phyloP scores from a whole-genome alignment of 2,797 vertebrate genomes.

The Aulostomus chinensis region DNA sequence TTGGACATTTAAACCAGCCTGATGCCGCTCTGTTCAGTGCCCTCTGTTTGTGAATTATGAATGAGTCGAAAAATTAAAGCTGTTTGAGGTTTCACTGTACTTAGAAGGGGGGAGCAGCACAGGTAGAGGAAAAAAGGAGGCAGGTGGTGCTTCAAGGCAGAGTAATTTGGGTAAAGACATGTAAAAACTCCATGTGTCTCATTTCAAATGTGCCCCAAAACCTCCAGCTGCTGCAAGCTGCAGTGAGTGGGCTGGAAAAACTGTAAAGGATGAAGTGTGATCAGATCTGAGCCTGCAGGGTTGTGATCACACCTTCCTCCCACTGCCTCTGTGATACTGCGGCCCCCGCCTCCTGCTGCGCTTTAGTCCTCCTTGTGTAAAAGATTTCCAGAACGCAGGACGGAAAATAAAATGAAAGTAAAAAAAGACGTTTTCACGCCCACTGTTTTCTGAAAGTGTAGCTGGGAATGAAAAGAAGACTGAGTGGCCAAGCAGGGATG shows the following conservation, averaged over 20 bases:
- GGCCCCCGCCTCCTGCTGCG: slow-evolving; percentile 41
- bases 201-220: slow-evolving; percentile 29
- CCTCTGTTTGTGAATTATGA: slow-evolving; percentile 70
- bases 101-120: slow-evolving; percentile 14
- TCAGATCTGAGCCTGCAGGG: slow-evolving; percentile 39
- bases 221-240: slow-evolving; percentile 18
- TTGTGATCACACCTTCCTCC: slow-evolving; percentile 60
- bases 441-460: slow-evolving; percentile 50
- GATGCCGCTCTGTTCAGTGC: slow-evolving; percentile 48
- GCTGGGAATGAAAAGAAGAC: slow-evolving; percentile 35
- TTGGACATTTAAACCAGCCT: slow-evolving; percentile 51
- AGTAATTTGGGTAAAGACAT: no score
- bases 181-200: no score
- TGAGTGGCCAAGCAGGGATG: slow-evolving; percentile 23
- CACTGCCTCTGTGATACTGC: slow-evolving; percentile 41
- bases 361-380: slow-evolving; percentile 22
- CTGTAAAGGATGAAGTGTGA: slow-evolving; percentile 39
- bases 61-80: slow-evolving; percentile 71
- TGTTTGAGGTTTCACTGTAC: slow-evolving; percentile 61
- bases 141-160: no score
- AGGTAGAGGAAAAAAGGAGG: slow-evolving; percentile 12
- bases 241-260: slow-evolving; percentile 45
- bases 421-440: slow-evolving; percentile 46
- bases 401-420: slow-evolving; percentile 19
- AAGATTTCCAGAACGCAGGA: slow-evolving; percentile 29